These are phyloP conservation scores for Elgaria multicarinata DNA, from an alignment of 2,113 vertebrate genomes.

Conservation along the genomic window DNA sequence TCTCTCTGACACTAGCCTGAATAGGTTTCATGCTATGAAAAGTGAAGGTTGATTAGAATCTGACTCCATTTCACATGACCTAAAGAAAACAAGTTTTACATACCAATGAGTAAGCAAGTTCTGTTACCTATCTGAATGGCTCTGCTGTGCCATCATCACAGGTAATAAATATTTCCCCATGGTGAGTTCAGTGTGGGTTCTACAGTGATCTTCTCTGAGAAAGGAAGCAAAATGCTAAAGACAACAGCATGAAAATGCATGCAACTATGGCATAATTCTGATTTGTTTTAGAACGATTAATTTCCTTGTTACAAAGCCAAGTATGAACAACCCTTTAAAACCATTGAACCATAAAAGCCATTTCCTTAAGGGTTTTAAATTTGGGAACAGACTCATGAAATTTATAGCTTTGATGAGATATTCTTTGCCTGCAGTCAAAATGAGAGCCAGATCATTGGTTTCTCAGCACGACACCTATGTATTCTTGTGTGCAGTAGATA, in stretches of 20 bases:
- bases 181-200: conserved; percentile 68
- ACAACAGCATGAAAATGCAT: conserved; percentile 79
- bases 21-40: conserved; percentile 69
- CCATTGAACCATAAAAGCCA: conserved; percentile 89
- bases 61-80: conserved; percentile 66
- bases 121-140: conserved; percentile 54
- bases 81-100: conserved; percentile 76
- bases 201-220: conserved; percentile 61
- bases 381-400: conserved; percentile 86
- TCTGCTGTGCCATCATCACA: conserved; percentile 53
- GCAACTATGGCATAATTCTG: conserved; percentile 84
- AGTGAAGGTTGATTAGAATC: conserved; percentile 80
- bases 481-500: conserved; percentile 83
- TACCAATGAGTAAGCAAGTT: conserved; percentile 59
- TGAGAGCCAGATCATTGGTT: conserved; percentile 86
- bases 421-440: conserved; percentile 87
- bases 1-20: conserved; percentile 65
- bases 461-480: conserved; percentile 90
- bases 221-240: conserved; percentile 69
- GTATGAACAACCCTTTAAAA: conserved; percentile 90
- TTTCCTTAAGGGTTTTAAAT: conserved; percentile 90
- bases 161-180: conserved; percentile 74
- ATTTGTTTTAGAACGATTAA: conserved; percentile 94
- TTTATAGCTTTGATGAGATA: conserved; percentile 90
- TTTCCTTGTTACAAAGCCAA: conserved; percentile 91